Base-by-base conservation (phyloP, 2,113 vertebrate species). In the Synchiropus splendidus region DNA sequence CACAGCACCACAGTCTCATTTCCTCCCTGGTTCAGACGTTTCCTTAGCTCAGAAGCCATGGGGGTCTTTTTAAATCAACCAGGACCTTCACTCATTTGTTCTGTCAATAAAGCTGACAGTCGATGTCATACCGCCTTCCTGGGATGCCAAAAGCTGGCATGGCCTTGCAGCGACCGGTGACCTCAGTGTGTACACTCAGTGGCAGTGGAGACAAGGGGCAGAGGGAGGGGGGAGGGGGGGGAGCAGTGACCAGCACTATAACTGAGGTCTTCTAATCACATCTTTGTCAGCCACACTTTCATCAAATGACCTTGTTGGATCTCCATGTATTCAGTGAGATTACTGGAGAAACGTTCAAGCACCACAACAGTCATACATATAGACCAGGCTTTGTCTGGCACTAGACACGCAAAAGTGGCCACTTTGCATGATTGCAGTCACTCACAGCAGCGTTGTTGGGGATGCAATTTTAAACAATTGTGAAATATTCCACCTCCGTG, bases 311-410 rank as follows among this genome's bases (percentile, higher is more conserved):
- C 50, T 31, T 54, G 31, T 58, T 67, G 18, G 39, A 17, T 52
- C 21, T 50, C 55, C 13, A 27, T 58, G 41, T 34, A 40, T 67
- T 61, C 50, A 31, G 17, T 6, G 4, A 2, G 31, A 59, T 42
- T 31, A 65, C 62, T 39, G 57, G 36, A 54, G 36, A 18, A 50
- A 36, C 50, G 8, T 27, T 27, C 21, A 27, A 27, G 21, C 21
- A 39, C 49, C 41, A 48, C 41, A 50, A 42, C 32, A 46, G 57
- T 74, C 62, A 76, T 72, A 64, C 68, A 74, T 69, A 76, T 76
- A 53, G 36, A 70, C 63, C 1, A 2, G 42, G 46, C 31, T 53
- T 64, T 55, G 51, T 46, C 51, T 54, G 69, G 64, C 53, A 59
- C 58, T 50, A 46, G 42, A 64, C 60, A 58, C 39, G 46, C 47